Conservation (phyloP, 2,888 invertebrate genomes). For the Melinaea marsaeus region DNA sequence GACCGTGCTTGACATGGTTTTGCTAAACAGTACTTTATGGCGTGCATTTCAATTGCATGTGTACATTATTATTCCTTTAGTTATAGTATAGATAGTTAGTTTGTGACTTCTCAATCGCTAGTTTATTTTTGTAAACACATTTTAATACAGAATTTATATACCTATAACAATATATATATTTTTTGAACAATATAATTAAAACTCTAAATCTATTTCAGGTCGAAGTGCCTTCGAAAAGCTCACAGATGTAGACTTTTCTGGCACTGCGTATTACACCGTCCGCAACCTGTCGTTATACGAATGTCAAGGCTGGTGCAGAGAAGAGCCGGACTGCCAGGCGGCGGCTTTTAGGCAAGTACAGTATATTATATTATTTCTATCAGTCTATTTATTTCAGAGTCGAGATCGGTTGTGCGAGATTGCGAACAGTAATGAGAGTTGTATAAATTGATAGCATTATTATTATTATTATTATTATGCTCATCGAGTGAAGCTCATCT, state of each 20-base stretch:
- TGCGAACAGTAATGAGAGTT: slow-evolving; percentile 11
- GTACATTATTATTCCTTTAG: slow-evolving; percentile 1
- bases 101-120: too few species aligned
- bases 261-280: slow-evolving; percentile 94
- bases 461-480: slow-evolving; percentile 17
- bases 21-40: background rate
- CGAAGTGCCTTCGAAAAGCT: slow-evolving; percentile 95
- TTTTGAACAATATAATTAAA: slow-evolving; percentile 9
- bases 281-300: slow-evolving; percentile 94
- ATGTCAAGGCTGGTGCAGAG: slow-evolving; percentile 96
- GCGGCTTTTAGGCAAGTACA: slow-evolving; percentile 85
- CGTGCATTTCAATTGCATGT: background rate
- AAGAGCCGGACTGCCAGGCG: slow-evolving; percentile 94
- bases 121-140: too few species aligned
- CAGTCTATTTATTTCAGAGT: background rate
- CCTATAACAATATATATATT: background rate
- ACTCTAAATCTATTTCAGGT: slow-evolving; percentile 71
- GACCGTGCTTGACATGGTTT: slow-evolving; percentile 1
- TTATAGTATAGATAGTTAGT: background rate
- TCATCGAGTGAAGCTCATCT: slow-evolving; percentile 21
- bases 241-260: slow-evolving; percentile 93
- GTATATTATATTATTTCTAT: background rate
- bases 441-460: slow-evolving; percentile 16
- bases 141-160: background rate
- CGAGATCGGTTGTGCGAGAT: background rate